These are phyloP conservation scores for Cepaea nemoralis DNA, from an alignment of 1,140 invertebrate species.

Conservation along the genomic window DNA sequence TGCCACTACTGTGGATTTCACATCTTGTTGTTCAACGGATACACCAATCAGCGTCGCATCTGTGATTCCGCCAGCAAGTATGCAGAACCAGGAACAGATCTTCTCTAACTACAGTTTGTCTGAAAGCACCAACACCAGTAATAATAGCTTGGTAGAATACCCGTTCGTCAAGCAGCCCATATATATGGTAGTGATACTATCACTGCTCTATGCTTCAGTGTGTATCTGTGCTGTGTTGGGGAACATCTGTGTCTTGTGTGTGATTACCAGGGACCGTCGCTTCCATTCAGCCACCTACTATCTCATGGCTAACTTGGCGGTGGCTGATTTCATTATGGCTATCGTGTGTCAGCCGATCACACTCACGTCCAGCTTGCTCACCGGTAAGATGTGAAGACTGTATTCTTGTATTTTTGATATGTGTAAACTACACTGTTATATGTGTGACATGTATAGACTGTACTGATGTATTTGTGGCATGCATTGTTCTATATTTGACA, in stretches of 20 bases:
- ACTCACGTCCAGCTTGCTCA: constrained; percentile 74
- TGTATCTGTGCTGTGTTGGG: constrained; percentile 85
- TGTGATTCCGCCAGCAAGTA: no score
- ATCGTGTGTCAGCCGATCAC: constrained; percentile 88
- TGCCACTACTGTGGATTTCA: no score
- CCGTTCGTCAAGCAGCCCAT: neutral
- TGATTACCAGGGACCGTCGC: constrained; percentile 84
- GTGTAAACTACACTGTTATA: no score
- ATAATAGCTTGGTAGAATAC: neutral
- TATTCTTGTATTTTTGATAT: no score
- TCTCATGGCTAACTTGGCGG: constrained; percentile 91
- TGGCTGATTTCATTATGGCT: constrained; percentile 91
- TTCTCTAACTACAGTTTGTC: neutral
- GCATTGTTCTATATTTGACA: no score
- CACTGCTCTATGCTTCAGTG: constrained; percentile 72
- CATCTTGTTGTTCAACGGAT: no score
- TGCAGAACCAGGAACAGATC: no score
- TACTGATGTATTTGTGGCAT: no score
- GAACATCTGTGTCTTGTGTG: constrained; percentile 87
- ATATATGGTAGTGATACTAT: constrained; percentile 33
- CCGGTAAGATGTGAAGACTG: constrained; percentile 48
- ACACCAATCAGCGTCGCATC: no score
- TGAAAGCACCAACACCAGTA: neutral
- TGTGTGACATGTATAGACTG: no score
- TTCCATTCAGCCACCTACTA: constrained; percentile 93